Conservation (phyloP, 2,797 vertebrate species). For the Rhinichthys osculus region DNA sequence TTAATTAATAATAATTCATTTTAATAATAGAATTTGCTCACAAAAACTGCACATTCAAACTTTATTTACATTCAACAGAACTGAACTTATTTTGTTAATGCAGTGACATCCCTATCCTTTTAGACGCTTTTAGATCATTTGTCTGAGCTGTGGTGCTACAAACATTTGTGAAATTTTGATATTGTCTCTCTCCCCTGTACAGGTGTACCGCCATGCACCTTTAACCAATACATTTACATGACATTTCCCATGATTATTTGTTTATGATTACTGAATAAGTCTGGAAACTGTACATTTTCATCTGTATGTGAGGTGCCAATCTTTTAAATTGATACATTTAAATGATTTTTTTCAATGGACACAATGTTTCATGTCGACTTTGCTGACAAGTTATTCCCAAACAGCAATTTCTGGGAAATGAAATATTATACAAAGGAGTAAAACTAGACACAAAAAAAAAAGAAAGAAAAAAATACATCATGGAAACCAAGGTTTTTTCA, state of each 20-base stretch:
- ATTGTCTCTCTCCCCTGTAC: background rate
- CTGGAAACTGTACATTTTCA: background rate
- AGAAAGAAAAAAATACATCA: too few relatives aligned
- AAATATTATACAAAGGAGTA: background rate
- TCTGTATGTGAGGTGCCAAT: background rate
- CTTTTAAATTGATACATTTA: background rate
- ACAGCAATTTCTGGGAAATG: background rate
- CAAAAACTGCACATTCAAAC: background rate
- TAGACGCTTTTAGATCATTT: background rate
- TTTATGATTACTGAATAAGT: too few relatives aligned
- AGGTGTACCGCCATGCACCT: background rate
- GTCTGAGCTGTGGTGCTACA: background rate
- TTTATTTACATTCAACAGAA: background rate
- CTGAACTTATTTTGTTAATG: background rate
- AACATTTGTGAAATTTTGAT: background rate
- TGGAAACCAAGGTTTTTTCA: background rate
- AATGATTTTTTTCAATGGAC: background rate
- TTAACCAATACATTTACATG: background rate
- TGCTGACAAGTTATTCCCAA: background rate
- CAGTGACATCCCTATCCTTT: background rate
- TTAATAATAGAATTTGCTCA: background rate
- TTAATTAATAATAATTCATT: too few relatives aligned
- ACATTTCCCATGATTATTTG: too few relatives aligned
- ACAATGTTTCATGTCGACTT: background rate
- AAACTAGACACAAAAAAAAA: background rate